Percentiles rank a stretch among this genome's conserved stretches.
Conservation (phyloP, 2,888 invertebrate genomes). For the Marronus borbonicus region DNA sequence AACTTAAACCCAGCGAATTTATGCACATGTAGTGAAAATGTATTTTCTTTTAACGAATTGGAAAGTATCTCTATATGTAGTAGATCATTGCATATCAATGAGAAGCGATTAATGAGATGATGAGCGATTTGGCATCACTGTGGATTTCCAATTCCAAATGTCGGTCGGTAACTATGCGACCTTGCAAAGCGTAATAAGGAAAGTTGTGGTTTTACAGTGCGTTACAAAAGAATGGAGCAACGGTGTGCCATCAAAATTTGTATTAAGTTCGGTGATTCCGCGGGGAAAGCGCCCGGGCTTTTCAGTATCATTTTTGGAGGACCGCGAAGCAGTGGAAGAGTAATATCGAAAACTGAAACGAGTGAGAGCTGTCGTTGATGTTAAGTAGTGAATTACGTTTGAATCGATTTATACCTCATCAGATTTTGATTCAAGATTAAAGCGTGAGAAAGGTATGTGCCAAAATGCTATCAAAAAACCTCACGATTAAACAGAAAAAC, state of each 20-base stretch:
- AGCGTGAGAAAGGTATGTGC: background rate
- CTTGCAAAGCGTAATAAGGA: no score
- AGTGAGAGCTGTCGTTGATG: background rate
- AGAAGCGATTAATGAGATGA: no score
- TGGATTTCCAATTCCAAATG: no score
- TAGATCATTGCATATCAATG: no score
- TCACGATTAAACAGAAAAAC: background rate
- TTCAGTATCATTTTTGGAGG: background rate
- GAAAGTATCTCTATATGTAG: no score
- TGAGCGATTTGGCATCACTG: no score
- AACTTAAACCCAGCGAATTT: no score
- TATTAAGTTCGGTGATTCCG: background rate
- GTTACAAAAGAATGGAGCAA: no score
- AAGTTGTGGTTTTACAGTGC: no score
- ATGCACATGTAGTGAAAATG: no score
- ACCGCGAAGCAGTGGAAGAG: background rate
- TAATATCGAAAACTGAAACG: background rate
- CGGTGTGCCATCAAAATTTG: background rate
- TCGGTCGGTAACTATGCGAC: no score
- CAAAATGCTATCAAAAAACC: background rate
- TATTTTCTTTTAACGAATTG: no score
- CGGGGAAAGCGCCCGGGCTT: background rate
- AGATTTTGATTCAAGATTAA: background rate
- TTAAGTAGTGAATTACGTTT: background rate
- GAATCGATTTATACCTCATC: background rate